These are phyloP conservation scores for Chrysopa pallens DNA, from an alignment of 1,140 invertebrate genomes.

Conservation along the genomic window DNA sequence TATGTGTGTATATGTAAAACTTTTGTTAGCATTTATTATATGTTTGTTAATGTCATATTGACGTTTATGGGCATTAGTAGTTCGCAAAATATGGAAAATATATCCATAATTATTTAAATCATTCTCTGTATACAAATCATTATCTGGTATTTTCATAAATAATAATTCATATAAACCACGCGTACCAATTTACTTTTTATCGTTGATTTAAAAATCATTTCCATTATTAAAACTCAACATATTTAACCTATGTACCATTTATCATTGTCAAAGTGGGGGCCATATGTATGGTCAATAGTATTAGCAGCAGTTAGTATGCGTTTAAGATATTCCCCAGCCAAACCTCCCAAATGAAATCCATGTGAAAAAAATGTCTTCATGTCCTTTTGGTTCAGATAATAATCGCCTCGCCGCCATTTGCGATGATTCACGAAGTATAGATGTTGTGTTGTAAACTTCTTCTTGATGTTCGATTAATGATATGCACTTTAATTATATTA, in stretches of 20 bases:
- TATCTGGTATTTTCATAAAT: too few species aligned
- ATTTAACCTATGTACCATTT: neutral
- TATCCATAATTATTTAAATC: too few species aligned
- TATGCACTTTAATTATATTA: conserved; percentile 1
- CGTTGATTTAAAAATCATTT: conserved; percentile 6
- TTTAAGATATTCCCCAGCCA: neutral
- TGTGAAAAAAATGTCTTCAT: neutral
- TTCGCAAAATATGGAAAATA: too few species aligned
- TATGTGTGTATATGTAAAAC: too few species aligned
- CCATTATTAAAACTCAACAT: neutral
- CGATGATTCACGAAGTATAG: neutral
- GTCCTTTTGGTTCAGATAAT: neutral
- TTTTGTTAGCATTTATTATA: too few species aligned
- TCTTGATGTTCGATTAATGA: neutral
- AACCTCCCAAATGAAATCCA: neutral
- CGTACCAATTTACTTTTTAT: too few species aligned
- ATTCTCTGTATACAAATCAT: too few species aligned
- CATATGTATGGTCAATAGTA: conserved; percentile 1
- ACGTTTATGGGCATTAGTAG: too few species aligned
- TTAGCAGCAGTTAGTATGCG: neutral
- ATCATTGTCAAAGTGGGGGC: neutral
- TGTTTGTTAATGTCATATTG: too few species aligned
- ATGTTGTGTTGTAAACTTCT: neutral
- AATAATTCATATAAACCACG: too few species aligned
- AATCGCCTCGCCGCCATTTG: neutral